Base-by-base conservation (phyloP, 1,140 invertebrate genomes). In the Hycleus cichorii region DNA sequence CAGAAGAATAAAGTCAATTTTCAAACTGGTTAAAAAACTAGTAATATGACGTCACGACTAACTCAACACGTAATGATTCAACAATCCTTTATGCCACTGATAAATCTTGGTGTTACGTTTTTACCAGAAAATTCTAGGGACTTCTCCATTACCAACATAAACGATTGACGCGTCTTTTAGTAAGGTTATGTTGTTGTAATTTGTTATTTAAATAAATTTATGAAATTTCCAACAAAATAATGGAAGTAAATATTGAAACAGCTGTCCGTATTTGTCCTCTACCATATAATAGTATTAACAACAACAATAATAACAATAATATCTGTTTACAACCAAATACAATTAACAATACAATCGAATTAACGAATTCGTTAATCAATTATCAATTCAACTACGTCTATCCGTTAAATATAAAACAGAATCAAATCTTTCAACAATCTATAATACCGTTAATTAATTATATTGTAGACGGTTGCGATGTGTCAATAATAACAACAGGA, bases 401-500 rank as follows among this genome's bases (percentile, higher is more conserved):
- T 52, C 82, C 82, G 46, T 72, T 77, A 2, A 77, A 80, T 61
- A 77, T 72, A 57, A 70, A 69, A 3, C 78, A 80, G 63, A 72
- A 65, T 49, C 70, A 75, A 47, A 63, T 80, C 3, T 80, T 76
- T 54, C 67, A 69, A 44, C 73, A 72, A 44, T 72, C 73, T 2
- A 70, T 79, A 2, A 72, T 72, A 32, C 78, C 78, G 1, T 73
- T 85, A 64, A 77, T 85, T 10, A 80, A 80, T 59, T 80, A 80
- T 60, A 82, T 85, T 57, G 68, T 85, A 39, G 83, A 86, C 70
- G 84, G 85, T 3, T 87, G 84, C 65, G 84, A 87, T 73, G 82
- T 84, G 25, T 86, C 90, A 12, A 80, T 90, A 43, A 80, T 90
- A 27, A 84, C 88, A 9, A 87, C 90, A 72, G 89, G 89, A 0